These are phyloP conservation scores for human (Homo sapiens) DNA, from an alignment of 2,113 vertebrate genomes.

Conservation along the genomic window DNA sequence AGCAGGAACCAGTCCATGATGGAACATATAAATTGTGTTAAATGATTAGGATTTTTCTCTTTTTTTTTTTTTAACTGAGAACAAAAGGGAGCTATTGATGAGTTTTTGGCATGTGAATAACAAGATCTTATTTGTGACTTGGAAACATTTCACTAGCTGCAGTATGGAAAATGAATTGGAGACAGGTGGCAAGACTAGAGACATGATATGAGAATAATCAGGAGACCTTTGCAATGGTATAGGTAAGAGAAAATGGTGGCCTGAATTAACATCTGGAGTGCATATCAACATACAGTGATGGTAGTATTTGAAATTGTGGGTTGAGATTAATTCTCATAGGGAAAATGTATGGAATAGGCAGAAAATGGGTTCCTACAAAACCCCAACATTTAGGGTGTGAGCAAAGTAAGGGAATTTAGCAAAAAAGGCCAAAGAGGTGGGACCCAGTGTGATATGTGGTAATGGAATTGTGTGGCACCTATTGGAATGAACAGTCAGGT, in stretches of 20 bases:
- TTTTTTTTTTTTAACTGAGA: not conserved
- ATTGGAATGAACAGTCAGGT: not conserved
- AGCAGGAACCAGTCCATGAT: not conserved
- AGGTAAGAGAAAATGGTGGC: not conserved
- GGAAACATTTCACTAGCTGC: not conserved
- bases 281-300: not conserved
- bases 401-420: not conserved
- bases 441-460: not conserved
- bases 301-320: not conserved
- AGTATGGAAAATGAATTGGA: not conserved
- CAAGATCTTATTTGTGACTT: not conserved
- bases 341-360: not conserved
- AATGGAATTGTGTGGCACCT: not conserved
- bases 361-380: not conserved
- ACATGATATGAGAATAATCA: not conserved
- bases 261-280: not conserved
- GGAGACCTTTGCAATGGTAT: not conserved
- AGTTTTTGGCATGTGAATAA: not conserved
- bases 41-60: not conserved
- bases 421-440: not conserved
- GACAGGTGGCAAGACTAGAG: not conserved
- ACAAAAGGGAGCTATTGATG: not conserved
- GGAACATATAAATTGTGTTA: not conserved
- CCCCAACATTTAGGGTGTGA: not conserved
- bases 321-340: not conserved